phyloP scores from a whole-genome alignment of 2,888 invertebrate genomes.

The Phaedon cochleariae region DNA sequence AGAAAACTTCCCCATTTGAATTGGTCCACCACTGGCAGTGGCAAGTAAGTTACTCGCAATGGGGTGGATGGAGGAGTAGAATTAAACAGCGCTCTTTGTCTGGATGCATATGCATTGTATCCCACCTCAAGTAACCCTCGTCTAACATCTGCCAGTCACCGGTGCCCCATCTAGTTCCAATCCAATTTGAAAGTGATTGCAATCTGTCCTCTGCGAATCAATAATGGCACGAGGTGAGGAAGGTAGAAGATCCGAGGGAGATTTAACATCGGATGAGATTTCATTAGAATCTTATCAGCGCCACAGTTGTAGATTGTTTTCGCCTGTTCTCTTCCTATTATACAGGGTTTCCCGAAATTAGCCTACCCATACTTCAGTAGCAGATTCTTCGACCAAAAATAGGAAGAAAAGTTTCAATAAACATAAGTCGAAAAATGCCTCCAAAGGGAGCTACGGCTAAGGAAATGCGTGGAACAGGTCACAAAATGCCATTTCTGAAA shows the following conservation, averaged over 20 bases:
- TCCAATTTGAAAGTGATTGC: conserved; percentile 63
- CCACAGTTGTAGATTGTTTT: not conserved
- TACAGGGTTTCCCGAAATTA: no score
- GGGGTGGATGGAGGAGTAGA: conserved; percentile 50
- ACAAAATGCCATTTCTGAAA: no score
- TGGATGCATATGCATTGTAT: conserved; percentile 62
- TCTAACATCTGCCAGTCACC: conserved; percentile 63
- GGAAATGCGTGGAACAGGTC: no score
- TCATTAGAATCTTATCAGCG: not conserved
- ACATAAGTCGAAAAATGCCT: no score
- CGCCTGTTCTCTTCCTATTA: no score
- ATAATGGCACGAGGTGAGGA: conserved; percentile 44
- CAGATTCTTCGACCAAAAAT: no score
- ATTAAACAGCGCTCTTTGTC: conserved; percentile 60
- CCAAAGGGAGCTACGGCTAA: no score
- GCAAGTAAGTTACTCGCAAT: conserved; percentile 22
- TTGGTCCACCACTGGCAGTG: conserved; percentile 22
- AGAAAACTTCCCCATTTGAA: not conserved
- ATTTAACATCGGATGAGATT: not conserved
- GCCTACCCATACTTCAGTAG: no score
- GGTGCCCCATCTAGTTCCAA: conserved; percentile 55
- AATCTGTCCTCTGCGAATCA: conserved; percentile 58
- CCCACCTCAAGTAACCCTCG: conserved; percentile 62
- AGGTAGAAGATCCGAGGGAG: conserved; percentile 6
- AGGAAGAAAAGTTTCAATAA: no score